Evolutionary conservation across 2,113 vertebrate species (phyloP), one percentile per base, ranked within the genome.

Genomic region (Acrocephalus arundinaceus): DNA sequence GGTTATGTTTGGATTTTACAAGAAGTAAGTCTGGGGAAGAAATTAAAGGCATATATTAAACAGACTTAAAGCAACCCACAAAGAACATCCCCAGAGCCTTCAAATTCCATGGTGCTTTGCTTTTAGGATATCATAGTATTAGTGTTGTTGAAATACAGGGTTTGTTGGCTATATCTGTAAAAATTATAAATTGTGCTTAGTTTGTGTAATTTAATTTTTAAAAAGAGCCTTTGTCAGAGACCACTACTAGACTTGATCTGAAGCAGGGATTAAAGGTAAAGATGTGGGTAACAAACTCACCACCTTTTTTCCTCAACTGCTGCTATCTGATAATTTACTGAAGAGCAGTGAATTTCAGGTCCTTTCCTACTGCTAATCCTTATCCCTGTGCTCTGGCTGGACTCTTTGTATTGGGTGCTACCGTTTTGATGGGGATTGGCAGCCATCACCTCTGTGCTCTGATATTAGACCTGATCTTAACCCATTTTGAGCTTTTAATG

Each of bases 41-140:
- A 94, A 70, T 87, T 41, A 87, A 81, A 89, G 27, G 23, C 45
- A 55, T 61, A 65, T 74, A 86, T 90, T 93, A 72, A 31, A 39
- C 5, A 9, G 48, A 72, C 17, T 65, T 68, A 75, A 86, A 84
- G 58, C 31, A 85, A 35, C 15, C 6, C 30, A 8, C 17, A 77
- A 93, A 70, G 63, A 83, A 41, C 41, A 41, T 80, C 51, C 22
- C 11, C 66, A 68, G 68, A 76, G 21, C 30, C 57, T 87, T 92
- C 52, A 65, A 62, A 68, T 65, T 24, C 33, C 31, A 4, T 12
- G 3, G 23, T 59, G 52, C 11, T 84, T 90, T 87, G 45, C 33
- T 91, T 87, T 74, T 85, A 68, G 57, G 10, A 16, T 48, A 51
- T 74, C 16, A 88, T 13, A 23, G 12, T 82, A 23, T 72, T 28